These are phyloP conservation scores for Trichosurus vulpecula DNA, from an alignment of 2,797 vertebrate genomes.

Conservation along the genomic window DNA sequence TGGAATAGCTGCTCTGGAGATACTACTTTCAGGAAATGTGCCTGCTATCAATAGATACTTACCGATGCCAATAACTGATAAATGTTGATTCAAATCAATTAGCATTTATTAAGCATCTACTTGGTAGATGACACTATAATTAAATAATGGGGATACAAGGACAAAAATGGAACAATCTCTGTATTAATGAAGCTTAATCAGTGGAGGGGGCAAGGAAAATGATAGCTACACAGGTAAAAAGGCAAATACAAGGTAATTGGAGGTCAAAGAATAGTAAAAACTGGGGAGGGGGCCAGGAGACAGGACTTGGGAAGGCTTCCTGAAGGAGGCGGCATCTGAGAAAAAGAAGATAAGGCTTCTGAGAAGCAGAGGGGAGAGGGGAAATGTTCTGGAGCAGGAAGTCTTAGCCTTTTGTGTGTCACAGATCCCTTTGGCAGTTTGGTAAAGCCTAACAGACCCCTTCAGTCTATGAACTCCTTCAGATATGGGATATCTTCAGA, in stretches of 20 bases:
- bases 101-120: neutral
- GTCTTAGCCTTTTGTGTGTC: neutral
- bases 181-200: neutral
- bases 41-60: conserved; percentile 41
- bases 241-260: neutral
- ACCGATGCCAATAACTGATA: conserved; percentile 11
- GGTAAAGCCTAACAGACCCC: too few relatives aligned
- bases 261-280: neutral
- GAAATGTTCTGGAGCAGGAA: neutral
- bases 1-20: neutral
- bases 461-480: too few relatives aligned
- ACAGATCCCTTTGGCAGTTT: neutral
- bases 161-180: neutral
- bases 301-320: neutral
- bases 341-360: neutral
- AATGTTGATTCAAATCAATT: neutral
- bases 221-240: neutral
- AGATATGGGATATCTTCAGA: too few relatives aligned
- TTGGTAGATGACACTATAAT: neutral
- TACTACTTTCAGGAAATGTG: neutral
- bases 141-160: neutral
- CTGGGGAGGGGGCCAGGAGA: neutral
- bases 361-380: neutral
- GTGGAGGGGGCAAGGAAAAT: neutral
- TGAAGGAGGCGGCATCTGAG: neutral